Evolutionary conservation across 2,888 invertebrate species (phyloP), one percentile per base, ranked within the genome.

Genomic region (Smittia sp.): DNA sequence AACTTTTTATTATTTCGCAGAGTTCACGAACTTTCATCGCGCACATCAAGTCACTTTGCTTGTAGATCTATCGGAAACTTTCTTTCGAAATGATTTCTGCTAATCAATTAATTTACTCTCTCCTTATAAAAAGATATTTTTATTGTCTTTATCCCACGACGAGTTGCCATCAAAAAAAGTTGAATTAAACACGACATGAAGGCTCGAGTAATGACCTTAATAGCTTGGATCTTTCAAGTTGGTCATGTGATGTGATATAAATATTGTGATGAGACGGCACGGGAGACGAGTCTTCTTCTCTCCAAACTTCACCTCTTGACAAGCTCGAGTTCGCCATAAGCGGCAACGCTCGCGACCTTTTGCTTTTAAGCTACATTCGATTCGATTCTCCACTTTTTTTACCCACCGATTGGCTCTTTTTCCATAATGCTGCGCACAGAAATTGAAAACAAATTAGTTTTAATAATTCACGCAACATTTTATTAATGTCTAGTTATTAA

Each of bases 391-490:
- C 11, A 13, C 15, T 15, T 46, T 46, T 15, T 46, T 46, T 15
- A 11, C 38, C 9, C 3, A 9, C 9, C 32, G 32, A 32, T 32
- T 32, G 32, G 32, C 32, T 32, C 32, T 3, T 32, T 38, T 15
- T 46, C 46, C 46, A 46, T 32, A 32, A 32, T 32, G 32, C 9
- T 46, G 46, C 15, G 46, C 46, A 18, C 18, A 63, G 32, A 69
- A 54, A 69, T 69, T 69, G 69, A 69, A 69, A 69, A 69, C 54
- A 69, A 69, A 69, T 69, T 69, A 69, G 69, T 69, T 52, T 52
- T 69, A 69, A 69, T 69, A 69, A 69, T 69, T 69, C 69, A 69
- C 69, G 69, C 69, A 69, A 69, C 69, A 69, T 69, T 69, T 69
- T 27, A 54, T 54, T 52, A 69, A 69, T 69, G 69, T 69, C 15